Conservation (phyloP, 2,113 vertebrate species). For the Ranitomeya variabilis region DNA sequence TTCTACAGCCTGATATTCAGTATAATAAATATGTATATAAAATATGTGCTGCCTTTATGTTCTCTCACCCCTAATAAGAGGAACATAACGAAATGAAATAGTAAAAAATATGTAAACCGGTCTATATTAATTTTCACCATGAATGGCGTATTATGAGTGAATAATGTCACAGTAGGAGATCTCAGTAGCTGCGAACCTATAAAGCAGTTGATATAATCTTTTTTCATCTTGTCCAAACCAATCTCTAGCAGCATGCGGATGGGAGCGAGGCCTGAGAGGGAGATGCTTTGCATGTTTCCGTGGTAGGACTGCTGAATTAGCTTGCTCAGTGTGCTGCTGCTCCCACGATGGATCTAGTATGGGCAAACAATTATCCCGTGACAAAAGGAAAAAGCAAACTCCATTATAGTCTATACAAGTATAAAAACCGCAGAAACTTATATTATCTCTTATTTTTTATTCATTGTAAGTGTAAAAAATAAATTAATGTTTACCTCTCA, state of each 20-base stretch:
- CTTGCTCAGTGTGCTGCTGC: constrained; percentile 84
- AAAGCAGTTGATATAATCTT: constrained; percentile 94
- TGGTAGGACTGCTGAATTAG: constrained; percentile 90
- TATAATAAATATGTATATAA: no score
- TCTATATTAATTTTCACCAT: background rate
- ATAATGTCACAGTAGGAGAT: background rate
- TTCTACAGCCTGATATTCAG: no score
- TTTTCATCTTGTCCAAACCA: constrained; percentile 94
- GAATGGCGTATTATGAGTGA: background rate
- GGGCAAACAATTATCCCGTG: background rate
- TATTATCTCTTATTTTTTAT: background rate
- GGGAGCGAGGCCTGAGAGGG: constrained; percentile 80
- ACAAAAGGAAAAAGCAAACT: background rate
- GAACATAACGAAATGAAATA: background rate
- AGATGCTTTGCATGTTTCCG: constrained; percentile 74
- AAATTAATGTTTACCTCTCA: no score
- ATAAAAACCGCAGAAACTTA: background rate
- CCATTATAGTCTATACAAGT: background rate
- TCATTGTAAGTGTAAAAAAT: background rate
- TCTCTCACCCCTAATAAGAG: background rate
- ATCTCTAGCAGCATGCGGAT: constrained; percentile 91
- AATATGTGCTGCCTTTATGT: background rate
- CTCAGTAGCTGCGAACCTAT: constrained; percentile 76
- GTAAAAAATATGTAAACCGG: background rate
- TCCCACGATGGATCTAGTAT: constrained; percentile 88